phyloP scores from a whole-genome alignment of 2,113 vertebrate species.

The Bothrops jararaca region DNA sequence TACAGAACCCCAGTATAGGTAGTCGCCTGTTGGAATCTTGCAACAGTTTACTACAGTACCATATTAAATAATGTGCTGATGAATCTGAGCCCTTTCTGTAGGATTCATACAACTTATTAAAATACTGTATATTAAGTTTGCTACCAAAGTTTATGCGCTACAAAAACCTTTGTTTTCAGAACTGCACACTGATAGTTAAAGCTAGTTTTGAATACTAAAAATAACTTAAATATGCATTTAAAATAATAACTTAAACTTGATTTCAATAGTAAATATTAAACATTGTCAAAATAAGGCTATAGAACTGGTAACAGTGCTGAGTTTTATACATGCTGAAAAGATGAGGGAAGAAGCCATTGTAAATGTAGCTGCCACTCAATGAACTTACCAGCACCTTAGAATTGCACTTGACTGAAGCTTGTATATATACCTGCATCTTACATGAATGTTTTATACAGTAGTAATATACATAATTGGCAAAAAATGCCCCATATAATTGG shows the following conservation, averaged over 20 bases:
- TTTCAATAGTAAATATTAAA: constrained; percentile 50
- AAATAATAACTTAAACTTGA: constrained; percentile 57
- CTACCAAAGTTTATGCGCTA: background rate
- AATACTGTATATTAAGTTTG: background rate
- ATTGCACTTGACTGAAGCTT: constrained; percentile 52
- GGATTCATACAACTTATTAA: background rate
- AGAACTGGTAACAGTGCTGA: constrained; percentile 24
- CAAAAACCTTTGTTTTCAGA: background rate
- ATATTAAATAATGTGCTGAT: background rate
- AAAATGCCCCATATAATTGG: constrained; percentile 32
- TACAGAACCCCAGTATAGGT: background rate
- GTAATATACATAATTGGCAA: constrained; percentile 45
- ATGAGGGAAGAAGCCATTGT: background rate
- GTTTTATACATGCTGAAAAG: constrained; percentile 29
- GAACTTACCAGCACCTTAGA: constrained; percentile 18
- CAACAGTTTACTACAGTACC: background rate
- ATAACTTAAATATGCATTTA: constrained; percentile 29
- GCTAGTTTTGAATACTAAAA: constrained; percentile 4
- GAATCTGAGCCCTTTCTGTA: background rate
- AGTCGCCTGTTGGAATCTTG: background rate
- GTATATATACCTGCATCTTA: constrained; percentile 35
- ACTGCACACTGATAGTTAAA: background rate
- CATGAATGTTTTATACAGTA: constrained; percentile 44
- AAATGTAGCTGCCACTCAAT: constrained; percentile 14
- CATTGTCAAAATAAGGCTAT: constrained; percentile 36